These are phyloP conservation scores for Nemotelus nigrinus DNA, from an alignment of 2,888 invertebrate species.

Conservation along the genomic window DNA sequence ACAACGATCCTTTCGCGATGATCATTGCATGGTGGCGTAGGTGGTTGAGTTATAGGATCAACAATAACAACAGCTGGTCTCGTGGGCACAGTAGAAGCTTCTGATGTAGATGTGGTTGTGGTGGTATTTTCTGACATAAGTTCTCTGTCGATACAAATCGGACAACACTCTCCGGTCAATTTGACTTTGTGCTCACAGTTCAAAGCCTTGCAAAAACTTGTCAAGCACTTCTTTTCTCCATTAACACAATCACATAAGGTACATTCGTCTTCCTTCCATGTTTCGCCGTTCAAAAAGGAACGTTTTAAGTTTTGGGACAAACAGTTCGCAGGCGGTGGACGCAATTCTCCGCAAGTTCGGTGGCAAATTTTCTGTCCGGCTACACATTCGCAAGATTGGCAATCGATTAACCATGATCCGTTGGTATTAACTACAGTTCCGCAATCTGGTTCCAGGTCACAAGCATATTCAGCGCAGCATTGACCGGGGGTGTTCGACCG, in stretches of 20 bases:
- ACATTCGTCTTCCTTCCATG: slow-evolving; percentile 61
- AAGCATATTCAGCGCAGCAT: slow-evolving; percentile 67
- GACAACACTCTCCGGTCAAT: slow-evolving; percentile 58
- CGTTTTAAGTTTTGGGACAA: slow-evolving; percentile 58
- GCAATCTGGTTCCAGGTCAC: slow-evolving; percentile 63
- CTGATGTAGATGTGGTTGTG: not conserved
- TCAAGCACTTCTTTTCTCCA: slow-evolving; percentile 58
- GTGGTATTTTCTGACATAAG: not conserved
- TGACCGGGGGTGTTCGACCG: slow-evolving; percentile 61
- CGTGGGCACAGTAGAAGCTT: not conserved
- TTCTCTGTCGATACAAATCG: slow-evolving; percentile 53
- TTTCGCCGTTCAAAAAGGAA: slow-evolving; percentile 60
- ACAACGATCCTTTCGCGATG: slow-evolving; percentile 15
- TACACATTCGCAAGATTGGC: slow-evolving; percentile 60
- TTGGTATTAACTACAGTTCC: slow-evolving; percentile 56
- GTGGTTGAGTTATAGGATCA: slow-evolving; percentile 5
- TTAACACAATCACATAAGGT: slow-evolving; percentile 60
- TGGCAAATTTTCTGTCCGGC: slow-evolving; percentile 60
- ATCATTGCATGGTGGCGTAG: slow-evolving; percentile 21
- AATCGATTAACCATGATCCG: slow-evolving; percentile 50
- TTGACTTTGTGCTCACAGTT: slow-evolving; percentile 56
- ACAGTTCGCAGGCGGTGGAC: slow-evolving; percentile 57
- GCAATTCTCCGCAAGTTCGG: slow-evolving; percentile 60
- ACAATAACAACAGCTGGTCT: not conserved
- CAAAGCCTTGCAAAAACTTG: slow-evolving; percentile 53